These are phyloP conservation scores for Hydriomena furcata DNA, from an alignment of 2,888 invertebrate genomes.

Conservation along the genomic window DNA sequence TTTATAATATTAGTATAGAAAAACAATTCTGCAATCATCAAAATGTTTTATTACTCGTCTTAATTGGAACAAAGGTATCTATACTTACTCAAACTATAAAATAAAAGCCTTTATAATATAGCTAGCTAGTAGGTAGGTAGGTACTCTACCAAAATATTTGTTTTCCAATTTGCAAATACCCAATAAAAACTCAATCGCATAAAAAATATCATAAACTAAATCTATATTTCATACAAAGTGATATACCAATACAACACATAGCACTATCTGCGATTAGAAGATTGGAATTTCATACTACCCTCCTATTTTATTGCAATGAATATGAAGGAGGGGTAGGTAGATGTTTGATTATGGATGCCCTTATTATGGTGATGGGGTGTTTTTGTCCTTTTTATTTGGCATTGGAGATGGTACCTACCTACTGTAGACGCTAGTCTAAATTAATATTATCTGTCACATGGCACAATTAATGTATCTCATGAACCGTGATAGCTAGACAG, in stretches of 20 bases:
- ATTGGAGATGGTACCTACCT: no score
- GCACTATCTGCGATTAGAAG: conserved; percentile 29
- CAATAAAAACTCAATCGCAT: conserved; percentile 17
- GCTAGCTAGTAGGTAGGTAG: no score
- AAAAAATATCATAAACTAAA: conserved; percentile 30
- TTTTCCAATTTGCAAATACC: conserved; percentile 15
- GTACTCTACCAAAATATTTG: neutral
- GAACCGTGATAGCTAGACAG: no score
- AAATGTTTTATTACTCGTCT: no score
- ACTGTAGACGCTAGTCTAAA: no score
- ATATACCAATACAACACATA: conserved; percentile 20
- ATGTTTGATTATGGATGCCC: conserved; percentile 14
- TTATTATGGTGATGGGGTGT: conserved; percentile 6
- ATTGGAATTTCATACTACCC: conserved; percentile 19
- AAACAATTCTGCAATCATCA: no score
- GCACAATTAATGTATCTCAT: no score
- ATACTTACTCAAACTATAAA: no score
- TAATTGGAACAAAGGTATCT: no score
- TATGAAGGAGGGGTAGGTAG: conserved; percentile 9
- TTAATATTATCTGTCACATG: no score
- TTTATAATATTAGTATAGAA: no score
- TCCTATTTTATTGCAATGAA: conserved; percentile 16
- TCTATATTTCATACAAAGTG: conserved; percentile 23
- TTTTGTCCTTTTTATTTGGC: neutral
- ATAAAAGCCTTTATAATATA: no score